Conservation (phyloP, 2,113 vertebrate genomes). For the Cottus gobio region DNA sequence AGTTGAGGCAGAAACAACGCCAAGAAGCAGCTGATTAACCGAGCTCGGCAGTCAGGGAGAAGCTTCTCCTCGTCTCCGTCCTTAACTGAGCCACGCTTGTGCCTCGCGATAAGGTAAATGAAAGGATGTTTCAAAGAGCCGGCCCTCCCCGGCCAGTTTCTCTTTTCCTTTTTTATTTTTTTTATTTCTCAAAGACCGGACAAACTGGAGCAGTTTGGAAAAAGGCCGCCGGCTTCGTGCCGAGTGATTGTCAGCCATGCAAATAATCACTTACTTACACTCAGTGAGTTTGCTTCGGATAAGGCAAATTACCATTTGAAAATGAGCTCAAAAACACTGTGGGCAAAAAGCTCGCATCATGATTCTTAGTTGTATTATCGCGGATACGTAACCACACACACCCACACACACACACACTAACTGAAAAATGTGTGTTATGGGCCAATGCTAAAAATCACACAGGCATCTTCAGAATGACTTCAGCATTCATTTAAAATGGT, state of each 20-base stretch:
- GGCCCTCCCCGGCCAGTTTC: constrained; percentile 85
- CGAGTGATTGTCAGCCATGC: constrained; percentile 96
- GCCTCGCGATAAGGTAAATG: constrained; percentile 81
- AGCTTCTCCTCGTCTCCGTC: too few relatives aligned
- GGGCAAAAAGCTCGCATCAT: constrained; percentile 90
- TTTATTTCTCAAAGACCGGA: constrained; percentile 85
- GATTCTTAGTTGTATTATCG: constrained; percentile 86
- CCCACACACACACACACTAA: constrained; percentile 29
- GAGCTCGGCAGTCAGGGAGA: constrained; percentile 21
- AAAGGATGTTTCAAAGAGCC: constrained; percentile 86
- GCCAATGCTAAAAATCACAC: too few relatives aligned
- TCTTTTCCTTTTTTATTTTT: background rate
- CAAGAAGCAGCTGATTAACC: constrained; percentile 54
- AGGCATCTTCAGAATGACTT: too few relatives aligned
- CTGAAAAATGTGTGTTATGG: constrained; percentile 52
- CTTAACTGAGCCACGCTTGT: constrained; percentile 60
- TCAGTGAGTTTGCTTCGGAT: constrained; percentile 93
- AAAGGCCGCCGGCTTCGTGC: constrained; percentile 88
- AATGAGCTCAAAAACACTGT: constrained; percentile 97
- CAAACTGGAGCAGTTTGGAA: constrained; percentile 92
- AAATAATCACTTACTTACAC: constrained; percentile 99
- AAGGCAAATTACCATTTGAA: constrained; percentile 98
- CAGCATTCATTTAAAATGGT: too few relatives aligned
- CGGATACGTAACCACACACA: constrained; percentile 51
- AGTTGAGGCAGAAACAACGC: constrained; percentile 23